These are phyloP conservation scores for Plemyria rubiginata DNA, from an alignment of 2,888 invertebrate genomes.

Conservation along the genomic window DNA sequence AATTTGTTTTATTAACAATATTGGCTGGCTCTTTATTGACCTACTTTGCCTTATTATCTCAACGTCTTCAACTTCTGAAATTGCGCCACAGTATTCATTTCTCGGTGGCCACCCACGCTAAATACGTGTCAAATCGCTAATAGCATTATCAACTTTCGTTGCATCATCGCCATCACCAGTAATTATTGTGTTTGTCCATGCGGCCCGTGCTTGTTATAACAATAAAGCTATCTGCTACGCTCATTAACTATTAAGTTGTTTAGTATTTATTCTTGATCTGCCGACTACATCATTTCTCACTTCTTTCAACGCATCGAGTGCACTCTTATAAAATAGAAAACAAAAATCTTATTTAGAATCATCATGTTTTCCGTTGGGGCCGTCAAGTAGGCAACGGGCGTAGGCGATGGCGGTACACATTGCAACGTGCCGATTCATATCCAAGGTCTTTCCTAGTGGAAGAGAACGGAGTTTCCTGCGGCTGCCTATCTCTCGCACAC, in stretches of 20 bases:
- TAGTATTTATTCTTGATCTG: conserved; percentile 57
- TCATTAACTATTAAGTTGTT: conserved; percentile 65
- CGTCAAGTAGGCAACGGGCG: conserved; percentile 79
- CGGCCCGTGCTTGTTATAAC: conserved; percentile 65
- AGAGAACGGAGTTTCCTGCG: conserved; percentile 86
- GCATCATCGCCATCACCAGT: conserved; percentile 71
- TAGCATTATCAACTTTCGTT: conserved; percentile 81
- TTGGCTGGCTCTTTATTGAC: conserved; percentile 58
- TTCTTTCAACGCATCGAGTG: conserved; percentile 43
- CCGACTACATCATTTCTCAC: conserved; percentile 38
- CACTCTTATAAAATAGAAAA: conserved; percentile 35
- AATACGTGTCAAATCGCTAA: conserved; percentile 80
- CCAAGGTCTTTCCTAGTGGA: conserved; percentile 86
- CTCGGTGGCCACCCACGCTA: conserved; percentile 72
- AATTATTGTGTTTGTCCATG: conserved; percentile 70
- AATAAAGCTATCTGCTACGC: conserved; percentile 71
- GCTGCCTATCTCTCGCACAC: conserved; percentile 82
- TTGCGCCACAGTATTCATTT: conserved; percentile 69
- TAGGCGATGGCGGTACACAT: conserved; percentile 83
- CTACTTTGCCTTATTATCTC: conserved; percentile 62
- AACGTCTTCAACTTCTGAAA: conserved; percentile 61
- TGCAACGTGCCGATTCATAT: conserved; percentile 83
- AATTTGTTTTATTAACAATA: conserved; percentile 45
- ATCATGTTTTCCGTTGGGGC: conserved; percentile 69
- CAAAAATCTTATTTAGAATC: conserved; percentile 48